Evolutionary conservation across 2,797 vertebrate genomes (phyloP).

Genomic region (Gymnocypris eckloni): DNA sequence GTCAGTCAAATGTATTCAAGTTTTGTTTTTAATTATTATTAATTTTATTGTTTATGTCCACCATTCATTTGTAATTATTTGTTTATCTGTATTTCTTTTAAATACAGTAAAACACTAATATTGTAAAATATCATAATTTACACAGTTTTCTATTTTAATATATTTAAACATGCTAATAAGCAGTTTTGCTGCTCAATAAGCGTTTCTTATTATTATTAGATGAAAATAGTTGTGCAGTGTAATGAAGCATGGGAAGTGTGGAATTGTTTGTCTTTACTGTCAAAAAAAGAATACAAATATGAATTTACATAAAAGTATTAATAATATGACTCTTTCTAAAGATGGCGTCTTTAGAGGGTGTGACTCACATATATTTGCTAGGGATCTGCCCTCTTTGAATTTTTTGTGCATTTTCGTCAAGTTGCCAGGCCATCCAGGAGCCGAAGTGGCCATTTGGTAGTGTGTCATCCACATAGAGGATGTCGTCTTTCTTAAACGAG

Average conservation of each 20-base stretch:
- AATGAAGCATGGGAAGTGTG: background rate
- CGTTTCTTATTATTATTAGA: background rate
- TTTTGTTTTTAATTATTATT: too few relatives aligned
- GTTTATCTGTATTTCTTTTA: background rate
- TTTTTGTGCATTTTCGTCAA: constrained; percentile 95
- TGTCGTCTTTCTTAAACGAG: constrained; percentile 97
- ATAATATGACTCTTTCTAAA: background rate
- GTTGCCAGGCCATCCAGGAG: constrained; percentile 97
- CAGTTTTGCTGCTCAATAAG: background rate
- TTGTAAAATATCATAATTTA: background rate
- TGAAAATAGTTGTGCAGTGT: background rate
- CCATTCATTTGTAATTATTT: background rate
- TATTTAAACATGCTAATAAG: background rate
- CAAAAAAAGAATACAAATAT: background rate
- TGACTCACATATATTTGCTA: constrained; percentile 95
- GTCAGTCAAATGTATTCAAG: background rate
- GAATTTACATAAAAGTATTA: background rate
- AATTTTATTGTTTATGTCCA: background rate
- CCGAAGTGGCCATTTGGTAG: constrained; percentile 93
- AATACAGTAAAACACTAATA: background rate
- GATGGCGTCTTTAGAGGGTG: background rate
- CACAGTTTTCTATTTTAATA: background rate
- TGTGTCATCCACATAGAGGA: constrained; percentile 96
- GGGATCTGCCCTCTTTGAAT: constrained; percentile 96
- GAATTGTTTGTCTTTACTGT: background rate